Evolutionary conservation across 2,888 invertebrate species (phyloP).

Genomic region (Strigamia transsilvanica): DNA sequence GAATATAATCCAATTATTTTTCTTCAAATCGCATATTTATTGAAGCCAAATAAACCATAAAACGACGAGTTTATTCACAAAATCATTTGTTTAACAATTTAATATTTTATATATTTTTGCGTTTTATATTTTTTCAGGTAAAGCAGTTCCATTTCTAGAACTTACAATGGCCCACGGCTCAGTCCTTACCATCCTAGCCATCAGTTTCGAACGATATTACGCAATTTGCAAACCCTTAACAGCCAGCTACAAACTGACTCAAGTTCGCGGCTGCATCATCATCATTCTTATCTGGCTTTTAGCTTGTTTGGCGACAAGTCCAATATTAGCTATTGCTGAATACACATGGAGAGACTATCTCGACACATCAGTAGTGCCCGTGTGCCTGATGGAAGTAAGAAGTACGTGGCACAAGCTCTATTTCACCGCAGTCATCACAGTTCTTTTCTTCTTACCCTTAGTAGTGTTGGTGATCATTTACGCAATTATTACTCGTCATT

Average conservation of each 20-base stretch:
- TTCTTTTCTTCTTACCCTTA: constrained; percentile 87
- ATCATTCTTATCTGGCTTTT: constrained; percentile 63
- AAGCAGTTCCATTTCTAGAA: constrained; percentile 91
- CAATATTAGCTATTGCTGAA: constrained; percentile 75
- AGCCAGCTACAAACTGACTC: constrained; percentile 68
- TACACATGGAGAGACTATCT: constrained; percentile 77
- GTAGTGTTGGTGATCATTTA: constrained; percentile 82
- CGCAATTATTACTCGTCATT: constrained; percentile 82
- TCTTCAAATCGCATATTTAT: too few species aligned
- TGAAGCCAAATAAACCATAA: too few species aligned
- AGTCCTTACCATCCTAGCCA: constrained; percentile 89
- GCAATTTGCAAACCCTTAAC: constrained; percentile 92
- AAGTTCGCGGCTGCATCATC: constrained; percentile 62
- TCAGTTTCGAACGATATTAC: constrained; percentile 82
- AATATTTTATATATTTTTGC: constrained; percentile 52
- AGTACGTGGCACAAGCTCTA: constrained; percentile 80
- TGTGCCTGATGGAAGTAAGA: constrained; percentile 82
- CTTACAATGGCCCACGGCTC: constrained; percentile 91
- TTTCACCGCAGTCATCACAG: constrained; percentile 79
- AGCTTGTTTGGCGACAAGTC: constrained; percentile 61
- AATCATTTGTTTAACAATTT: neutral
- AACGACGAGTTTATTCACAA: too few species aligned
- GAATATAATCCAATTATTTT: too few species aligned
- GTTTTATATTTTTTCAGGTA: constrained; percentile 72
- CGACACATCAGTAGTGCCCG: constrained; percentile 76